These are phyloP conservation scores for Rhea pennata DNA, from an alignment of 2,113 vertebrate species.

Conservation along the genomic window DNA sequence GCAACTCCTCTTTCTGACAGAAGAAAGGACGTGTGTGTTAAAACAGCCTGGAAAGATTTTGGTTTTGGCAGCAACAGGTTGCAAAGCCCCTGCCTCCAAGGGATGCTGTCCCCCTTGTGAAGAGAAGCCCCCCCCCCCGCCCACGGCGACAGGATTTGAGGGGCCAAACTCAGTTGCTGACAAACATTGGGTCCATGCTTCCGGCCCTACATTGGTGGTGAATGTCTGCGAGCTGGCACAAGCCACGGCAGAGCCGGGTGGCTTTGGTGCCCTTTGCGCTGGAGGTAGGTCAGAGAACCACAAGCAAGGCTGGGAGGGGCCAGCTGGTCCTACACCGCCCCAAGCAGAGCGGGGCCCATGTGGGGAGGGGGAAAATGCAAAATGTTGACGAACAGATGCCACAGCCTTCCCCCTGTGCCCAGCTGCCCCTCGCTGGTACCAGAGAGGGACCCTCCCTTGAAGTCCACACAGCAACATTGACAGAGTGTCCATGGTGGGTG, in stretches of 20 bases:
- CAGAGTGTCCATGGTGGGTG: not conserved
- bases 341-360: fast-evolving
- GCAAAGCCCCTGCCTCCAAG: not conserved
- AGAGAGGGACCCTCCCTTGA: not conserved
- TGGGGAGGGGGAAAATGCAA: not conserved
- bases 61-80: not conserved
- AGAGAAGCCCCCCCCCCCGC: not conserved
- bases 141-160: not conserved
- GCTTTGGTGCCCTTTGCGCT: not conserved
- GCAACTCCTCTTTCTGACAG: not conserved
- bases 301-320: not conserved
- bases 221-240: not conserved
- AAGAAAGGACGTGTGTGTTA: not conserved
- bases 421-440: not conserved
- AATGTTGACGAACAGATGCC: not conserved
- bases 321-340: not conserved
- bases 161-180: not conserved
- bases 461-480: fast-evolving
- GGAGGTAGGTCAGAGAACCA: not conserved
- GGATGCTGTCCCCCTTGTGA: not conserved
- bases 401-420: fast-evolving
- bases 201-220: not conserved
- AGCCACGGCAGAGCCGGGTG: not conserved
- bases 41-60: not conserved
- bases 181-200: not conserved